Evolutionary conservation across 2,797 vertebrate genomes (phyloP).

Genomic region (Okamejei kenojei): DNA sequence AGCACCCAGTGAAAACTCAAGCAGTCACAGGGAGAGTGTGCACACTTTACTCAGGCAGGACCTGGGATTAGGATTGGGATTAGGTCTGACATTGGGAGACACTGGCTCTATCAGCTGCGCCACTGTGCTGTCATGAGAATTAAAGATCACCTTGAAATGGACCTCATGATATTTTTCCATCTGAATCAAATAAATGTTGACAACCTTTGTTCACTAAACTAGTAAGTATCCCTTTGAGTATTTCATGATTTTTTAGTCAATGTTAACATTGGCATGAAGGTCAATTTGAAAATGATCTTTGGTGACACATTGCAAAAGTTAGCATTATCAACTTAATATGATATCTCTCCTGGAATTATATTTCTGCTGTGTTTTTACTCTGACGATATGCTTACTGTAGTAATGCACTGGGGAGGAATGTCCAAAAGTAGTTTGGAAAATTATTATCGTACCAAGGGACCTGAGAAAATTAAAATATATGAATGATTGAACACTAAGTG

Average conservation of each 20-base stretch:
- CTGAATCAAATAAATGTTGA: neutral
- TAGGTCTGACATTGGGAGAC: too few relatives aligned
- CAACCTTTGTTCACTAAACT: neutral
- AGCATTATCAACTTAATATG: neutral
- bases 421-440: neutral
- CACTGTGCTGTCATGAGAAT: neutral
- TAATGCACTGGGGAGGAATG: neutral
- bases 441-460: neutral
- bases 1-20: too few relatives aligned
- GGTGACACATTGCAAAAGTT: neutral
- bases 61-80: too few relatives aligned
- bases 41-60: too few relatives aligned
- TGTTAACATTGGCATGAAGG: neutral
- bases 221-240: neutral
- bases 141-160: neutral
- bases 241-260: neutral
- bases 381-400: neutral
- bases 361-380: neutral
- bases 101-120: too few relatives aligned
- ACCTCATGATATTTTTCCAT: too few relatives aligned
- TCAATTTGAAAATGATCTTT: neutral
- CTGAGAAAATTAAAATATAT: neutral
- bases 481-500: too few relatives aligned
- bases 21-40: too few relatives aligned
- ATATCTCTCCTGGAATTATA: slow-evolving; percentile 3